Evolutionary conservation across 2,797 vertebrate genomes (phyloP).

Genomic region (Pterois miles): DNA sequence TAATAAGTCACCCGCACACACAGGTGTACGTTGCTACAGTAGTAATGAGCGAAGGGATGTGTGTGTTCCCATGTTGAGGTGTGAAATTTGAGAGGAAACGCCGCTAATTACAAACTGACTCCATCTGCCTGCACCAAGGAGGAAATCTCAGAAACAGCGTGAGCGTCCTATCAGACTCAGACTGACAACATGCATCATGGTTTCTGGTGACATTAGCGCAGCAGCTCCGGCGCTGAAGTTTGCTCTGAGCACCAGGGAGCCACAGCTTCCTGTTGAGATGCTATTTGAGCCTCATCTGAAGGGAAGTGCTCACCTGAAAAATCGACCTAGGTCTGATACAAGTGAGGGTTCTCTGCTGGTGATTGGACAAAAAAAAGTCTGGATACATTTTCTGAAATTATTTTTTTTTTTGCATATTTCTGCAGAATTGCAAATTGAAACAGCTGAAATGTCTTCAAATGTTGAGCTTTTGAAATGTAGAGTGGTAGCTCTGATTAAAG

Average conservation of each 20-base stretch:
- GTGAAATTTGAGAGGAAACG: neutral
- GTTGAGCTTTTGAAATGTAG: neutral
- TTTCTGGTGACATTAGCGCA: neutral
- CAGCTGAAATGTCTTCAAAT: neutral
- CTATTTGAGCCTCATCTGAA: neutral
- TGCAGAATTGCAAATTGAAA: neutral
- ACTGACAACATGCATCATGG: neutral
- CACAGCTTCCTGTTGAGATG: neutral
- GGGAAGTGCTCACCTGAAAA: neutral
- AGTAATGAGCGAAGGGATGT: conserved; percentile 16
- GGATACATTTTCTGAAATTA: neutral
- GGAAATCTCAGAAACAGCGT: neutral
- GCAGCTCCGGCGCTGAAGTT: neutral
- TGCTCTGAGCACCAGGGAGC: neutral
- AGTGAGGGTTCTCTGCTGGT: neutral
- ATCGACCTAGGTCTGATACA: neutral
- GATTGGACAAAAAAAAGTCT: neutral
- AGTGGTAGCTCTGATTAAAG: neutral
- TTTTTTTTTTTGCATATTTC: too few species aligned
- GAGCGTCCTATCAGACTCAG: neutral
- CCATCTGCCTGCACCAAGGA: neutral
- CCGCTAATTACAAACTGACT: conserved; percentile 12
- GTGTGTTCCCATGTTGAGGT: neutral
- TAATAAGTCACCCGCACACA: conserved; percentile 21
- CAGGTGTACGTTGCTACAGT: neutral